Evolutionary conservation across 2,888 invertebrate genomes (phyloP), one percentile per base, ranked within the genome.

Genomic region (Caenorhabditis macrosperma): DNA sequence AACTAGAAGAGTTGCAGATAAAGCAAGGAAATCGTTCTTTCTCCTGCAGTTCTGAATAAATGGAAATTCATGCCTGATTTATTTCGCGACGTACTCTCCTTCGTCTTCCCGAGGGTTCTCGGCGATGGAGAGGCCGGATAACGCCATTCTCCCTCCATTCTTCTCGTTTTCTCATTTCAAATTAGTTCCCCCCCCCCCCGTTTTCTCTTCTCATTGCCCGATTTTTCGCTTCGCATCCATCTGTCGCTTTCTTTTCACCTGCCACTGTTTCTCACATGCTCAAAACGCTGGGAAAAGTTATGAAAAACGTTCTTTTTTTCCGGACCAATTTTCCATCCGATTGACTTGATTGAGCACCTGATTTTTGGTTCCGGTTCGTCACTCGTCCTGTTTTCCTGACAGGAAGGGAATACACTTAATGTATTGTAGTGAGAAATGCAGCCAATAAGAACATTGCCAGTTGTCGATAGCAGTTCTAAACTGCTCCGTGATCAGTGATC

Each of bases 61-160:
- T 71, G 61, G 63, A 63, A 71, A 71, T 61, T 71, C 54, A 71
- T 61, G 71, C 71, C 35, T 71, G 71, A 71, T 61, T 71, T 61
- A 61, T 71, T 71, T 61, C 28, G 50, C 59, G 38, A 52, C 60
- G 26, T 52, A 57, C 48, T 24, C 28, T 28, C 57, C 10, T 28
- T 52, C 61, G 61, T 55, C 38, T 71, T 61, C 71, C 71, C 33
- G 46, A 71, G 71, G 71, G 61, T 71, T 71, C 61, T 71, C 55
- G 71, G 54, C 60, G 71, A 71, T 71, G 59, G 64, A 9, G 24
- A 17, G 28, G 17, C 22, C 17, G 17, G 28, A 54, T 30, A 54
- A 54, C 30, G 33, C 59, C 50, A 52, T 38, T 52, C 38, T 50
- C 20, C 26, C 50, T 35, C 52, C 48, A 7, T 10, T 33, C 33